Conservation (phyloP, 2,888 invertebrate genomes). For the Cetonia aurata region DNA sequence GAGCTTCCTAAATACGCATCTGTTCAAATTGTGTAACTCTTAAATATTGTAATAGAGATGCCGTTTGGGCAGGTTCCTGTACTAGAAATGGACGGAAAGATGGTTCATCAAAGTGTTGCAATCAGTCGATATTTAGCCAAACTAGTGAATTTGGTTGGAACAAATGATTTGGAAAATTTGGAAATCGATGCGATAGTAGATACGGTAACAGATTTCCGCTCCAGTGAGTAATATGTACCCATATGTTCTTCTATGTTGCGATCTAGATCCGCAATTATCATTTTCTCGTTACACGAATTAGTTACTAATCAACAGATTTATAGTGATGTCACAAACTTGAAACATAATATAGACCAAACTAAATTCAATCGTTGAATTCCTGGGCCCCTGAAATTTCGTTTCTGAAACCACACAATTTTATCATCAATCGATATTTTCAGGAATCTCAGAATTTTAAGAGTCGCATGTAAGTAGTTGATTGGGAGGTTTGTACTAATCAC, state of each 20-base stretch:
- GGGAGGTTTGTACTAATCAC: no score
- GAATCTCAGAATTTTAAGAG: no score
- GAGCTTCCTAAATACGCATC: no score
- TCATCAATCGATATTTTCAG: no score
- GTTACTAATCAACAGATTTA: no score
- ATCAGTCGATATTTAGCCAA: slow-evolving; percentile 75
- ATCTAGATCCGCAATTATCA: neutral
- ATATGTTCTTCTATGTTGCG: neutral
- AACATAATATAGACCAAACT: no score
- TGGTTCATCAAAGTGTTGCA: slow-evolving; percentile 72
- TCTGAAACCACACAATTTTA: no score
- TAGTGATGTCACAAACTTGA: no score
- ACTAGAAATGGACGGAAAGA: slow-evolving; percentile 75
- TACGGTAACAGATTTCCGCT: slow-evolving; percentile 70
- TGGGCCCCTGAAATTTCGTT: no score
- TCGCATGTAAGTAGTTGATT: no score
- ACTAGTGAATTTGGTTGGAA: slow-evolving; percentile 72
- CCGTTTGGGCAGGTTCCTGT: slow-evolving; percentile 77
- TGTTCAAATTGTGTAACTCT: neutral
- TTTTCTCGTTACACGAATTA: no score
- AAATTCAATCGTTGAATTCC: no score
- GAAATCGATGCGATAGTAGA: slow-evolving; percentile 75
- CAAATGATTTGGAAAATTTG: slow-evolving; percentile 71
- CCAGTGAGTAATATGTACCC: slow-evolving; percentile 50
- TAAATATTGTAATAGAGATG: slow-evolving; percentile 58